Conservation (phyloP, 2,113 vertebrate genomes). For the Stomatorhinus ivindoensis region DNA sequence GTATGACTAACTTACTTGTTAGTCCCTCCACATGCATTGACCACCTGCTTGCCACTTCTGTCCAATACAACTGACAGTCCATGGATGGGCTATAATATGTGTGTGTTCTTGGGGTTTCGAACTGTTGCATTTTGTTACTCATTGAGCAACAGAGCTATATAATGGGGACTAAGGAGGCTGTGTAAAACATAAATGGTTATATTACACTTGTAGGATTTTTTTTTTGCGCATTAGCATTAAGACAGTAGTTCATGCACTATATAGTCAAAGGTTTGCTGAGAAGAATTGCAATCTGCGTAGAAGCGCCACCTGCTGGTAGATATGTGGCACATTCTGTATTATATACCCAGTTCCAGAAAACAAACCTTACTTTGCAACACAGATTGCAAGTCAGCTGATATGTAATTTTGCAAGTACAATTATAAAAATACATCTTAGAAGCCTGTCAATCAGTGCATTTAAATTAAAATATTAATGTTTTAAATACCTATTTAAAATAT, state of each 20-base stretch:
- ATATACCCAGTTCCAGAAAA: not conserved
- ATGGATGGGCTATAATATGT: not conserved
- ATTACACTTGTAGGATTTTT: not conserved
- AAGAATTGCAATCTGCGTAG: not conserved
- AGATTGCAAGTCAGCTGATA: not conserved
- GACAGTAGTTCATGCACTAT: not conserved
- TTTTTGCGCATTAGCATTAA: not conserved
- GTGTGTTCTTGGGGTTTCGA: not conserved
- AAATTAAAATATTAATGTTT: not conserved
- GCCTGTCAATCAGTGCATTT: not conserved
- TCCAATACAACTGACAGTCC: not conserved
- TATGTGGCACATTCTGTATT: not conserved
- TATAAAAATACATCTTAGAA: not conserved
- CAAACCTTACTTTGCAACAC: not conserved
- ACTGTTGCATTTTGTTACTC: not conserved
- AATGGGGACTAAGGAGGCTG: not conserved
- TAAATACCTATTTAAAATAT: not conserved
- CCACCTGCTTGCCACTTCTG: not conserved
- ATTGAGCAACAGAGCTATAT: not conserved
- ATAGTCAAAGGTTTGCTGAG: not conserved
- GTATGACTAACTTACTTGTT: not conserved
- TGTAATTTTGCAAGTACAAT: not conserved
- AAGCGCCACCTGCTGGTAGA: constrained; percentile 6
- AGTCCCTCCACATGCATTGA: not conserved
- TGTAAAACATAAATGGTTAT: not conserved